These are phyloP conservation scores for Panulirus ornatus DNA, from an alignment of 1,140 invertebrate genomes.

Conservation along the genomic window DNA sequence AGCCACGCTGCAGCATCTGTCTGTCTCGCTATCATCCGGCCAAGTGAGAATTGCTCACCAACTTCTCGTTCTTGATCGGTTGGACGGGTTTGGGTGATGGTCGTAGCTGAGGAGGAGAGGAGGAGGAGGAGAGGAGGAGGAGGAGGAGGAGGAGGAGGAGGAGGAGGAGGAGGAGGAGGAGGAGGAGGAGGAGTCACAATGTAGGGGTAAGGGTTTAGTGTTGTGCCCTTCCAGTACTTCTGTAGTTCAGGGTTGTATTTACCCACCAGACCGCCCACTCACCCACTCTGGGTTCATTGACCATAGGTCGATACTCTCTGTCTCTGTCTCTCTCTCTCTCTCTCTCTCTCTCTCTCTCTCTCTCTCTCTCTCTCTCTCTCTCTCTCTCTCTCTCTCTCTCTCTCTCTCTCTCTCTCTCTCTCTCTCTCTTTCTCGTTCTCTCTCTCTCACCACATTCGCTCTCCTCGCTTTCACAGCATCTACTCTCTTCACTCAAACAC, in stretches of 20 bases:
- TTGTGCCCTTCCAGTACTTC: not conserved
- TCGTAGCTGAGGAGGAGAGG: not conserved
- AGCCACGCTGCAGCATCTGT: no score
- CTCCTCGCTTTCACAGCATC: not conserved
- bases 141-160: not conserved
- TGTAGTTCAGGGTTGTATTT: not conserved
- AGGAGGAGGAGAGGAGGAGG: not conserved
- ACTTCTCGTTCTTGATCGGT: no score
- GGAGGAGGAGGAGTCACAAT: constrained; percentile 5
- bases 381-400: not conserved
- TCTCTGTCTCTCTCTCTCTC: not conserved
- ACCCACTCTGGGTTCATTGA: no score
- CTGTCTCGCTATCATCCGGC: no score
- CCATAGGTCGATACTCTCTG: no score
- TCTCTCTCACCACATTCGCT: not conserved
- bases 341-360: not conserved
- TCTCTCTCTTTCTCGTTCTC: no score
- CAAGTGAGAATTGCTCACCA: no score
- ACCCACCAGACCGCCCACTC: not conserved
- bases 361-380: not conserved
- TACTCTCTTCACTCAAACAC: not conserved
- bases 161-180: not conserved
- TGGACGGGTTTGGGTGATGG: no score
- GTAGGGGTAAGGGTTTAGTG: not conserved
- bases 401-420: constrained; percentile 9